Evolutionary conservation across 2,888 invertebrate genomes (phyloP).

Genomic region (Chalcosyrphus nemorum): DNA sequence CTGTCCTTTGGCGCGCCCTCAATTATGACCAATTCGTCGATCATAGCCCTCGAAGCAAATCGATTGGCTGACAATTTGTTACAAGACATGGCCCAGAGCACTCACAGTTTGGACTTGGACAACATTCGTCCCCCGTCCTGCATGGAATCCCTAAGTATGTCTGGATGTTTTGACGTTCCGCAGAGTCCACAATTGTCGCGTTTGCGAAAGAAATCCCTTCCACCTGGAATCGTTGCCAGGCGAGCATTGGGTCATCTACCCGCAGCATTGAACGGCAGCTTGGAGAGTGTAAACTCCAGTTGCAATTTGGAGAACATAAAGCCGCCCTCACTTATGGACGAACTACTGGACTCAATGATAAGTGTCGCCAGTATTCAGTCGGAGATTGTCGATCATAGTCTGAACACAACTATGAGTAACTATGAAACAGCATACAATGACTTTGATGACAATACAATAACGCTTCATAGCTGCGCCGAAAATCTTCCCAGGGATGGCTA

Average conservation of each 20-base stretch:
- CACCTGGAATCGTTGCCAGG: slow-evolving; percentile 87
- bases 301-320: slow-evolving; percentile 91
- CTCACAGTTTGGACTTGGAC: slow-evolving; percentile 88
- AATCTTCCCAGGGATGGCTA: slow-evolving; percentile 75
- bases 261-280: slow-evolving; percentile 83
- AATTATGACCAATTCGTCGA: slow-evolving; percentile 86
- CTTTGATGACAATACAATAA: slow-evolving; percentile 83
- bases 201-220: slow-evolving; percentile 87
- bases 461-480: slow-evolving; percentile 84
- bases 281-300: slow-evolving; percentile 85
- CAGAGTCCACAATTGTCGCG: slow-evolving; percentile 79
- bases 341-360: slow-evolving; percentile 89
- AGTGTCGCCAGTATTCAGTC: slow-evolving; percentile 93
- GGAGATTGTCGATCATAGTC: slow-evolving; percentile 86
- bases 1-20: slow-evolving; percentile 84
- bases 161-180: slow-evolving; percentile 83
- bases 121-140: slow-evolving; percentile 90
- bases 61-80: slow-evolving; percentile 85
- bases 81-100: slow-evolving; percentile 84
- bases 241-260: slow-evolving; percentile 85
- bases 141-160: slow-evolving; percentile 86
- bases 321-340: slow-evolving; percentile 92
- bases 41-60: slow-evolving; percentile 90
- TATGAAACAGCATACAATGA: slow-evolving; percentile 82
- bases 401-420: slow-evolving; percentile 81